Evolutionary conservation across 2,888 invertebrate species (phyloP), one percentile per base, ranked within the genome.

Genomic region (Lasioglossum malachurum): DNA sequence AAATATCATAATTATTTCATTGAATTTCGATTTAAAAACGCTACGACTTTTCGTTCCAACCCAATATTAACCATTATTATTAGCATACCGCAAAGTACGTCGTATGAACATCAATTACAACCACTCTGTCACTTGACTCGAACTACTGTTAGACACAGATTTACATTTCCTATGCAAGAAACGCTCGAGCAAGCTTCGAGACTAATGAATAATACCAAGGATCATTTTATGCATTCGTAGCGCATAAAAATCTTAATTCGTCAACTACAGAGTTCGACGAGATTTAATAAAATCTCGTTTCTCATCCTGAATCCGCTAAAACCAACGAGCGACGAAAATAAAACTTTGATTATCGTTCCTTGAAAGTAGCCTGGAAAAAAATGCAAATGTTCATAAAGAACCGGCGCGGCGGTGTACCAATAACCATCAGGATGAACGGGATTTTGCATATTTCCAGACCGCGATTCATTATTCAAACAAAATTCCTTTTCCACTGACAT

Each of bases 401-500:
- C 19, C 31, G 31, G n/a, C 14, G 14, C 44, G 44, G 44, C 31
- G 4, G 31, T 8, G 31, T 27, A 64, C 31, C 64, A 19, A 64
- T 31, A 64, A 64, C 31, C 31, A 64, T 64, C 64, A 3, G 31
- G 31, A 64, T 8, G 64, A 64, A 31, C 16, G 31, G 16, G 16
- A 31, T 31, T 31, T 31, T 64, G 64, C 64, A 64, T 64, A 31
- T 64, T 64, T 64, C 31, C 31, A 8, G 64, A 31, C 8, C 31
- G 19, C 19, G 64, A 64, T 64, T 64, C 31, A 64, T 64, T 64
- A 64, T 64, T 64, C 64, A 64, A 64, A 64, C 64, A 31, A 31
- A 31, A 8, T 64, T 16, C 64, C 16, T 31, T 31, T 31, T 16
- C 64, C 31, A 5, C 19, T 16, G 7, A 7, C 31, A 19, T 31